These are phyloP conservation scores for Dasyornis broadbenti DNA, from an alignment of 2,113 vertebrate species.

Conservation along the genomic window DNA sequence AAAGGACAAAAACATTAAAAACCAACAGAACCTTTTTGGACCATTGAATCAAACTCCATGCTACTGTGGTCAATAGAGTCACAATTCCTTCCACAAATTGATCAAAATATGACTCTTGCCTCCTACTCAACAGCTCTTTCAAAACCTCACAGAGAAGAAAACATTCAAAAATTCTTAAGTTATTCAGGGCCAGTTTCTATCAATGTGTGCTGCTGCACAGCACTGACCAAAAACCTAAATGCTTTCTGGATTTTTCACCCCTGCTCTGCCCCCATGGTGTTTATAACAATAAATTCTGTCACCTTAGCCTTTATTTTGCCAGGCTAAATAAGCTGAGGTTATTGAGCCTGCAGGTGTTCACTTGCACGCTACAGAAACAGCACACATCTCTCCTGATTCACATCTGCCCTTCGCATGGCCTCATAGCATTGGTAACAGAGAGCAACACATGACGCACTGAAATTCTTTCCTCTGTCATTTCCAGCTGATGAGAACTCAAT, in stretches of 20 bases:
- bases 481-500: not conserved
- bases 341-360: not conserved
- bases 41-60: not conserved
- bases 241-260: not conserved
- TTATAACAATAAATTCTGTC: not conserved
- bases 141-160: not conserved
- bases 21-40: not conserved
- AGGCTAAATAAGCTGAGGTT: not conserved
- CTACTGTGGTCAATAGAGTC: not conserved
- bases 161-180: not conserved
- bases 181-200: not conserved
- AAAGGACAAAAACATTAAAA: not conserved
- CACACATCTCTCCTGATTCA: not conserved
- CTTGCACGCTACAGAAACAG: not conserved
- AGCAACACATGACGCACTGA: not conserved
- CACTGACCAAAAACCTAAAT: not conserved
- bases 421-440: not conserved
- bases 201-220: not conserved
- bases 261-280: not conserved
- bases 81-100: not conserved
- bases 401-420: not conserved
- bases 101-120: not conserved
- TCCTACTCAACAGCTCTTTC: not conserved
- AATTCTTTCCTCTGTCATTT: not conserved
- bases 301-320: not conserved